These are phyloP conservation scores for Siphonodentalium dalli DNA, from an alignment of 2,888 invertebrate genomes.

Conservation along the genomic window DNA sequence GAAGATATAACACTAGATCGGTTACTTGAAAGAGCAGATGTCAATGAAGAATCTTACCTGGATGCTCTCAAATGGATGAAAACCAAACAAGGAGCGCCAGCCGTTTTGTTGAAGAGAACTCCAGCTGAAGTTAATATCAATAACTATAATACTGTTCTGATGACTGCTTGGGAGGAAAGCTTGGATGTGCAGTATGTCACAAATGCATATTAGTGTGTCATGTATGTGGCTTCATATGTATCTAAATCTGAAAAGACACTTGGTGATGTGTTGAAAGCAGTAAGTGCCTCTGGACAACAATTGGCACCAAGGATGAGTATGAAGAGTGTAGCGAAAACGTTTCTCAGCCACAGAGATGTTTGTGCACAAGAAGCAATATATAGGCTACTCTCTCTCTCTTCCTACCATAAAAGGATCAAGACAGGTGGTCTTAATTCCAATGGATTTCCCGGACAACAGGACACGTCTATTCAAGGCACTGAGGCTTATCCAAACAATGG, in stretches of 20 bases:
- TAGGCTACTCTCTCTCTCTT: slow-evolving; percentile 18
- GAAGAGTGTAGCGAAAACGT: slow-evolving; percentile 19
- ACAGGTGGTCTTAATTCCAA: too few relatives aligned
- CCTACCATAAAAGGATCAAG: too few relatives aligned
- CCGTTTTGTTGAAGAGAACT: slow-evolving; percentile 15
- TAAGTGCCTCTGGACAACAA: slow-evolving; percentile 13
- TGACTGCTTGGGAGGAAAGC: slow-evolving; percentile 30
- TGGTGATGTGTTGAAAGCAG: slow-evolving; percentile 22
- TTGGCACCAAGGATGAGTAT: slow-evolving; percentile 13
- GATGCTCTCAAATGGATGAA: slow-evolving; percentile 18
- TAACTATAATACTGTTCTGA: slow-evolving; percentile 17
- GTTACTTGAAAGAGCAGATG: slow-evolving; percentile 12
- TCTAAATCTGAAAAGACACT: slow-evolving; percentile 25
- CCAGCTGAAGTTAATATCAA: slow-evolving; percentile 11
- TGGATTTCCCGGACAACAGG: too few relatives aligned
- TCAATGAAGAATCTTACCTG: slow-evolving; percentile 12
- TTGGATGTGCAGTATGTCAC: slow-evolving; percentile 28
- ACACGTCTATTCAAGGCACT: too few relatives aligned
- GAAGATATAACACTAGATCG: slow-evolving; percentile 1
- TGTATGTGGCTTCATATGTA: slow-evolving; percentile 13
- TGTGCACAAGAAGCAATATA: slow-evolving; percentile 30
- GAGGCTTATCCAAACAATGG: too few relatives aligned
- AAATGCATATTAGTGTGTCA: slow-evolving; percentile 15
- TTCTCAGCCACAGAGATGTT: slow-evolving; percentile 26
- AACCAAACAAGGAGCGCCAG: slow-evolving; percentile 26